phyloP scores from a whole-genome alignment of 2,888 invertebrate species.

The Cerastis leucographa region DNA sequence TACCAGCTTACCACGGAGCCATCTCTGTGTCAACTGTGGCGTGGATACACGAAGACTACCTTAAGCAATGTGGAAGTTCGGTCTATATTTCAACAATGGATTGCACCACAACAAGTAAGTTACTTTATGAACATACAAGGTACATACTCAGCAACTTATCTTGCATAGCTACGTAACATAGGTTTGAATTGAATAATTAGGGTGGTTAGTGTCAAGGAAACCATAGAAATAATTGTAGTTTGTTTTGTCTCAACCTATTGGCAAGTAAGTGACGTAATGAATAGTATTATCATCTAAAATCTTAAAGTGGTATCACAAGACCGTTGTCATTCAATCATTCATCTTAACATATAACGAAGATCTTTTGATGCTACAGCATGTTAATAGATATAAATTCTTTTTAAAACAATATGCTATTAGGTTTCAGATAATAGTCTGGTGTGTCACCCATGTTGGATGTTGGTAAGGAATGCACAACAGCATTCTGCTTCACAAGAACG shows the following conservation, averaged over 20 bases:
- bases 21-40: not conserved
- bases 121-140: not conserved
- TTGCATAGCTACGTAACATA: no score
- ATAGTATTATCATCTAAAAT: no score
- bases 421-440: constrained; percentile 17
- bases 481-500: not conserved
- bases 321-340: no score
- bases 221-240: no score
- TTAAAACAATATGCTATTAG: not conserved
- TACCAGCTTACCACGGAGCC: not conserved
- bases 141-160: no score
- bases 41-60: constrained; percentile 1
- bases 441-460: not conserved
- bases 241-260: no score
- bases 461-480: constrained; percentile 8
- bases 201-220: no score
- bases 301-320: no score
- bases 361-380: not conserved
- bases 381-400: not conserved
- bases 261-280: no score
- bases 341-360: no score
- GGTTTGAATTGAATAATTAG: no score
- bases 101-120: constrained; percentile 1
- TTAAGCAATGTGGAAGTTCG: not conserved
- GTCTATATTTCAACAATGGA: not conserved